phyloP scores from a whole-genome alignment of 2,797 vertebrate genomes.

The Eulemur mongoz region DNA sequence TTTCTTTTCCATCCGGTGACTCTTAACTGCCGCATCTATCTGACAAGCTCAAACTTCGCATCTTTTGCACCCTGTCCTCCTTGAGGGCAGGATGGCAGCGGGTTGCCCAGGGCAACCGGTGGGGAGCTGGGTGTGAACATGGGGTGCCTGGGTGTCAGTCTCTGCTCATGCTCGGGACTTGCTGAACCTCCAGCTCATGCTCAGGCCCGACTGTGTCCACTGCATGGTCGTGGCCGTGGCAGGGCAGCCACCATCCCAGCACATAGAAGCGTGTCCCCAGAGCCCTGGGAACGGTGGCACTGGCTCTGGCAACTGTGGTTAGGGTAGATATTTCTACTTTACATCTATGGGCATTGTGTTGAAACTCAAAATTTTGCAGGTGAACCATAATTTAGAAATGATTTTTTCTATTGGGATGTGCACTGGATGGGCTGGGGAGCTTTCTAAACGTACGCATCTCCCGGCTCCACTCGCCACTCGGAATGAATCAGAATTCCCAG shows the following conservation, averaged over 20 bases:
- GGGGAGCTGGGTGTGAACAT: neutral
- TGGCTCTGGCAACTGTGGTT: neutral
- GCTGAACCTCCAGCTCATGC: too few relatives aligned
- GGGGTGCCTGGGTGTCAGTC: too few relatives aligned
- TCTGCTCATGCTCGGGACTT: neutral
- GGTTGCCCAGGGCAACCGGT: accelerated
- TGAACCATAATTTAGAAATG: neutral
- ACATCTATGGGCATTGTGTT: accelerated
- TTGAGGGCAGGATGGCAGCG: accelerated
- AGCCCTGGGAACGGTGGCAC: neutral
- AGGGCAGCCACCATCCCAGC: accelerated
- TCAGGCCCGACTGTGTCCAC: neutral
- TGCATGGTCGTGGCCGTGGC: accelerated
- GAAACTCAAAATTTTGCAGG: neutral
- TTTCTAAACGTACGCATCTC: neutral
- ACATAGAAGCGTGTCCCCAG: accelerated
- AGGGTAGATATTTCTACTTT: neutral
- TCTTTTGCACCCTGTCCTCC: neutral
- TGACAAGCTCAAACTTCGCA: accelerated
- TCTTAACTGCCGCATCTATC: too few relatives aligned
- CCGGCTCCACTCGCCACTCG: accelerated
- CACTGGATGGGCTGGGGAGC: neutral
- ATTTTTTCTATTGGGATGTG: too few relatives aligned
- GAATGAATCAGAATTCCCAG: neutral
- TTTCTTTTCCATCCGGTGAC: neutral